phyloP scores from a whole-genome alignment of 1,140 invertebrate genomes.

The Acyrthosiphon pisum region DNA sequence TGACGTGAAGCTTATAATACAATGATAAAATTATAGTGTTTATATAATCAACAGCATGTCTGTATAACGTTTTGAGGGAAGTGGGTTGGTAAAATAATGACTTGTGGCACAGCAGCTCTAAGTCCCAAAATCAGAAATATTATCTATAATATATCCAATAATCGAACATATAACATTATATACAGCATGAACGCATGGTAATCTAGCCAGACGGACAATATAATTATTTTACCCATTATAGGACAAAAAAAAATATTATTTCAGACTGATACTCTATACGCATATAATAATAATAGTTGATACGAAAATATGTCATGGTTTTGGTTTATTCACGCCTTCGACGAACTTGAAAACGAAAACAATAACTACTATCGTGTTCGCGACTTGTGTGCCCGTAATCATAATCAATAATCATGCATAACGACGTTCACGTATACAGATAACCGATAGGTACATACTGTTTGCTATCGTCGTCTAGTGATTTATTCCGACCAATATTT shows the following conservation, averaged over 20 bases:
- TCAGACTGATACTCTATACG: background rate
- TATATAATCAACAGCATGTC: background rate
- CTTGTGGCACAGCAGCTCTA: background rate
- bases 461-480: background rate
- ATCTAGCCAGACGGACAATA: background rate
- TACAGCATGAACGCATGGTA: background rate
- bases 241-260: background rate
- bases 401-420: background rate
- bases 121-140: background rate
- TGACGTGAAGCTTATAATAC: background rate
- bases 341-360: conserved; percentile 3
- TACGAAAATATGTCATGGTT: background rate
- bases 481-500: background rate
- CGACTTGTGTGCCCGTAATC: background rate
- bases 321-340: background rate
- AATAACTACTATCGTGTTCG: background rate
- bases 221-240: background rate
- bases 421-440: background rate
- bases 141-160: background rate
- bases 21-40: background rate
- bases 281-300: background rate
- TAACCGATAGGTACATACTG: background rate
- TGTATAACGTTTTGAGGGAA: background rate
- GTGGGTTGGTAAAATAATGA: background rate
- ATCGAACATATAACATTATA: too few species aligned